Conservation (phyloP, 2,113 vertebrate genomes). For the Lepisosteus oculatus region DNA sequence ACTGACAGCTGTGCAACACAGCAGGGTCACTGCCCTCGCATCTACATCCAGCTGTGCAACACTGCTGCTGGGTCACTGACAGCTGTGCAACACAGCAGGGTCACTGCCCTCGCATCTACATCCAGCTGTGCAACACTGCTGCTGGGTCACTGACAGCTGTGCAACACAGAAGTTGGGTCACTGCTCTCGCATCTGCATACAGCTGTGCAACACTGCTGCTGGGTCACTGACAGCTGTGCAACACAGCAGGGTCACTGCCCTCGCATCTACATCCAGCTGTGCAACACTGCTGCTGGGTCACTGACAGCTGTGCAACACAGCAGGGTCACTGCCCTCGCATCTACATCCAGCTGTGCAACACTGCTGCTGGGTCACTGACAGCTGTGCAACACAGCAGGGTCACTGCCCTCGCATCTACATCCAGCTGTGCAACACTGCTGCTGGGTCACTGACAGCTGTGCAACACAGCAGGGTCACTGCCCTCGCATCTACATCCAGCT, state of each 20-base stretch:
- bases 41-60: constrained; percentile 3
- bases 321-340: background rate
- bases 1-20: background rate
- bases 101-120: background rate
- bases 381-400: background rate
- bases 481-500: background rate
- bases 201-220: too few species aligned
- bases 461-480: constrained; percentile 2
- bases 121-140: background rate
- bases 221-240: too few species aligned
- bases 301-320: background rate
- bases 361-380: constrained; percentile 2
- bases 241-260: background rate
- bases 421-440: background rate
- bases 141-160: constrained; percentile 10
- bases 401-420: background rate
- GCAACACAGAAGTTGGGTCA: constrained; percentile 4
- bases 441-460: constrained; percentile 2
- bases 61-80: constrained; percentile 17
- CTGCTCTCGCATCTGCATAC: background rate
- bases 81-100: too few species aligned
- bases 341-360: background rate
- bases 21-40: background rate
- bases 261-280: background rate
- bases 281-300: background rate